phyloP scores from a whole-genome alignment of 2,888 invertebrate genomes.

The Orchesella flavescens region DNA sequence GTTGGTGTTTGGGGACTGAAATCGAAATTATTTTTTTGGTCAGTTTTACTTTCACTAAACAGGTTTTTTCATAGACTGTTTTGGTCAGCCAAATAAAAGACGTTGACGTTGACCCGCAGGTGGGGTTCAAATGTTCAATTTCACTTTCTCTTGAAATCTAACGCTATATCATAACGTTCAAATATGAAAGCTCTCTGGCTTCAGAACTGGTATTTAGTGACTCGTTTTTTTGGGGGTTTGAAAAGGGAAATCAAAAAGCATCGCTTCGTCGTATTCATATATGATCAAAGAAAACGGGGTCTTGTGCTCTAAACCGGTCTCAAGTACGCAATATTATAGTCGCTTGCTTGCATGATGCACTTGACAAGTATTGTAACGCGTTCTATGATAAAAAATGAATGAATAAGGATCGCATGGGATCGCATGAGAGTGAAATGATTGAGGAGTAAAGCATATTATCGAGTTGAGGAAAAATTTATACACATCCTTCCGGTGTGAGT shows the following conservation, averaged over 20 bases:
- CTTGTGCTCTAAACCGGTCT: slow-evolving; percentile 7
- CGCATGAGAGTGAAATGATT: slow-evolving; percentile 2
- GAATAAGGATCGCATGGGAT: no score
- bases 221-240: background rate
- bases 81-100: no score
- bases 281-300: background rate
- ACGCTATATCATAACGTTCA: no score
- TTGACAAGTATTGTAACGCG: no score
- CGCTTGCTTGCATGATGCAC: background rate
- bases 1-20: background rate
- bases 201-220: background rate
- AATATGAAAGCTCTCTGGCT: no score
- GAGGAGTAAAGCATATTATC: no score
- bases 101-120: no score
- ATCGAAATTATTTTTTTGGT: background rate
- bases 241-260: background rate
- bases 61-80: no score
- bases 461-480: no score
- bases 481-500: slow-evolving; percentile 22
- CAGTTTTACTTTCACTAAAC: no score
- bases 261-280: no score
- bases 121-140: background rate
- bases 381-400: no score
- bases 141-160: slow-evolving; percentile 1
- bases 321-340: background rate